Conservation (phyloP, 2,888 invertebrate species). For the Diplazon laetatorius region DNA sequence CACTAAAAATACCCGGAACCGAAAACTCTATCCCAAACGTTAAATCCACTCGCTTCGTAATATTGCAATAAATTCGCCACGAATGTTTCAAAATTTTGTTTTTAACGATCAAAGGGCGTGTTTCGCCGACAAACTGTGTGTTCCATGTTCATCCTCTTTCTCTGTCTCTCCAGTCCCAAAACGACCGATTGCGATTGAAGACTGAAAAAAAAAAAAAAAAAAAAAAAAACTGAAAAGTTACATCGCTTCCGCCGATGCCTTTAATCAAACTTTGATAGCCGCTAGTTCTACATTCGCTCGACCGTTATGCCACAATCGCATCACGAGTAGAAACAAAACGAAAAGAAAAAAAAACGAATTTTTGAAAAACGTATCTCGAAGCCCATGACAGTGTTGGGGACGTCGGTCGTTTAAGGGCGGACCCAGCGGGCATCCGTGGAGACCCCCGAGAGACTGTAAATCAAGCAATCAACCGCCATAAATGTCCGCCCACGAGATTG, state of each 20-base stretch:
- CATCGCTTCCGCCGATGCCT: slow-evolving; percentile 12
- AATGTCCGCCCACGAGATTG: slow-evolving; percentile 78
- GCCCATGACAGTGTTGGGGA: slow-evolving; percentile 8
- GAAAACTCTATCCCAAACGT: too few relatives aligned
- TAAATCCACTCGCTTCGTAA: neutral
- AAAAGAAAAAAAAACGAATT: slow-evolving; percentile 28
- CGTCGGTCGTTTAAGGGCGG: slow-evolving; percentile 55
- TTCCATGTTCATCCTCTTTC: slow-evolving; percentile 4
- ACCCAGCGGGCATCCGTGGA: slow-evolving; percentile 58
- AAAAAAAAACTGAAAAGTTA: too few relatives aligned
- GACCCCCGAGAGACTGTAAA: slow-evolving; percentile 74
- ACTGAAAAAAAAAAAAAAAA: slow-evolving; percentile 8
- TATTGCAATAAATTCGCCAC: neutral
- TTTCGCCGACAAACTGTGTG: slow-evolving; percentile 16
- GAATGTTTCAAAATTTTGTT: slow-evolving; percentile 9
- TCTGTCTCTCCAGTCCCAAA: neutral
- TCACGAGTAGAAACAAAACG: neutral
- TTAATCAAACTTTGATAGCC: slow-evolving; percentile 72
- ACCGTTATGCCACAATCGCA: slow-evolving; percentile 8
- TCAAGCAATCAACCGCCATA: slow-evolving; percentile 80
- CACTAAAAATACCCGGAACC: too few relatives aligned
- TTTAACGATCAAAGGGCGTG: slow-evolving; percentile 32
- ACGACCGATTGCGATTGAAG: neutral
- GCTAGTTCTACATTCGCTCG: slow-evolving; percentile 30
- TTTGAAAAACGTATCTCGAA: slow-evolving; percentile 9